Percentiles rank a stretch among this genome's conserved stretches.
Evolutionary conservation across 2,797 vertebrate species (phyloP).

Genomic region (Sebastes vulpes): DNA sequence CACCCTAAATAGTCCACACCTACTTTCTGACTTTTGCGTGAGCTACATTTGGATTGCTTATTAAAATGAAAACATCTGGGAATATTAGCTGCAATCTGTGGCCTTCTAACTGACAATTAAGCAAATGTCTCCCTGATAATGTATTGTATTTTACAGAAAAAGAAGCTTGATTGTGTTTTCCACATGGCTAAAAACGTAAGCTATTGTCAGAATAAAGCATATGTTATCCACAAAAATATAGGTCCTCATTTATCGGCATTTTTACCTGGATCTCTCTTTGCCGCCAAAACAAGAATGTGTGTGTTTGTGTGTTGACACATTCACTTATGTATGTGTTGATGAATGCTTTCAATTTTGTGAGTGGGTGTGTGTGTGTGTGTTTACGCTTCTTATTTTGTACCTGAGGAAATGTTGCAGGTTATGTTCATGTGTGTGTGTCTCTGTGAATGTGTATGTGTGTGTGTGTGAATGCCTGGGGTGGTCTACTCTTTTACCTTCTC

Average conservation of each 20-base stretch:
- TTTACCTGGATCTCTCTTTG: neutral
- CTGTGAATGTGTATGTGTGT: neutral
- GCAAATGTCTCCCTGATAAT: neutral
- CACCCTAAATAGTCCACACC: neutral
- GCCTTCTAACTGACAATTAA: neutral
- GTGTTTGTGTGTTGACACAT: neutral
- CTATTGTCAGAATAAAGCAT: neutral
- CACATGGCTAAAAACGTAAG: neutral
- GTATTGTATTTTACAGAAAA: neutral
- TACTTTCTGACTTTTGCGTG: neutral
- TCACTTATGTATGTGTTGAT: neutral
- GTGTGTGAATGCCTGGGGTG: neutral
- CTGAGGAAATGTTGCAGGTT: too few species aligned
- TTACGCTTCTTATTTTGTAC: too few species aligned
- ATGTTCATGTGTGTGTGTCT: neutral
- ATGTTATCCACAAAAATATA: neutral
- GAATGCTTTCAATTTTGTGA: neutral
- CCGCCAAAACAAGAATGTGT: neutral
- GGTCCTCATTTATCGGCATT: neutral
- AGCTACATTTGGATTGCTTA: neutral
- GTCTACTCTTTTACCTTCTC: conserved; percentile 48
- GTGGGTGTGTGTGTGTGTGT: neutral
- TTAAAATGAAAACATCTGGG: neutral
- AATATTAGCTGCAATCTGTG: neutral
- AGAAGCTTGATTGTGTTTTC: neutral